A percentile compares a stretch with the other conserved stretches of the same genome.
Evolutionary conservation across 1,140 invertebrate species (phyloP).

Genomic region (Nymphalis io): DNA sequence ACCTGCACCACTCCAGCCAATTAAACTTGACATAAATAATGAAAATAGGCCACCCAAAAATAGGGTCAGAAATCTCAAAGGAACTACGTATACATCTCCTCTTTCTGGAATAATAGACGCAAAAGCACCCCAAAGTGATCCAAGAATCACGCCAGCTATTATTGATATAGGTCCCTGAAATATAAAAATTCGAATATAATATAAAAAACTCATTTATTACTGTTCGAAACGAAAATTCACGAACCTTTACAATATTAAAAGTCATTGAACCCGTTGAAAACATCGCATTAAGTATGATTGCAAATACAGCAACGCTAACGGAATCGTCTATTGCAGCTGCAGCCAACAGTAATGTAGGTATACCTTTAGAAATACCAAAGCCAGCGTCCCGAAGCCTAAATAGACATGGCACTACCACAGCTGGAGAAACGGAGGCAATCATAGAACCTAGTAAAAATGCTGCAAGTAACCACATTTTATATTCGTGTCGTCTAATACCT

Average conservation of each 20-base stretch:
- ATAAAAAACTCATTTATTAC: constrained; percentile 14
- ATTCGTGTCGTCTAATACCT: too few relatives aligned
- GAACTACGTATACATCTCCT: constrained; percentile 88
- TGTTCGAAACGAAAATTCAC: background rate
- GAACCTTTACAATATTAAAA: constrained; percentile 80
- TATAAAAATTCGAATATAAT: background rate
- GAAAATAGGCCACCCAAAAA: constrained; percentile 91
- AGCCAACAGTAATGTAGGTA: constrained; percentile 96
- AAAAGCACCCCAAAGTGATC: constrained; percentile 88
- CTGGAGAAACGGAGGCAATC: constrained; percentile 96
- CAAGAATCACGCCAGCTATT: constrained; percentile 87
- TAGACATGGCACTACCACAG: constrained; percentile 96
- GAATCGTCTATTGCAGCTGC: constrained; percentile 93
- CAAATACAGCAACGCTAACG: constrained; percentile 94
- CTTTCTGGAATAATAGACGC: constrained; percentile 88
- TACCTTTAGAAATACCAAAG: constrained; percentile 95
- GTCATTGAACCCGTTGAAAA: constrained; percentile 87
- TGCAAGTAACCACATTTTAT: constrained; percentile 44
- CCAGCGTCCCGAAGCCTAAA: constrained; percentile 91
- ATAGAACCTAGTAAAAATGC: constrained; percentile 91
- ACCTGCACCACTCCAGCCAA: constrained; percentile 89
- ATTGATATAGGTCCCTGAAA: constrained; percentile 86
- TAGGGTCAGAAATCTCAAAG: constrained; percentile 87
- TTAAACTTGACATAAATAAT: constrained; percentile 90
- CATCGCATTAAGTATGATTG: constrained; percentile 91